These are phyloP conservation scores for Aporophyla lueneburgensis DNA, from an alignment of 2,888 invertebrate species.

Conservation along the genomic window DNA sequence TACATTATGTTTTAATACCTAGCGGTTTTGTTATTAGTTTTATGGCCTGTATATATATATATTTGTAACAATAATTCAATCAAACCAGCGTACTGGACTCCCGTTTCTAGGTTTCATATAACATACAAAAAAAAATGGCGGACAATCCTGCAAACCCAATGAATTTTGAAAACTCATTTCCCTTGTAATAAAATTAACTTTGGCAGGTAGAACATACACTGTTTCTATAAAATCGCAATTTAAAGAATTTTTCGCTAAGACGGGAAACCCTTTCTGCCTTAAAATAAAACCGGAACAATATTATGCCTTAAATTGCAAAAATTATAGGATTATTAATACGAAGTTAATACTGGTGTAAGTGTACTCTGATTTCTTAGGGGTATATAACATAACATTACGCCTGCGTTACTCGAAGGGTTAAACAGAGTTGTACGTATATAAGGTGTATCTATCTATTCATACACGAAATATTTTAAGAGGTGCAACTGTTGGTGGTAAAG, in stretches of 20 bases:
- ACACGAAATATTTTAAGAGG: too few species aligned
- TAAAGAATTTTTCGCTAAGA: neutral
- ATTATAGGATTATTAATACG: neutral
- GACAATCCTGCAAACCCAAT: too few species aligned
- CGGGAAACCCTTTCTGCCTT: neutral
- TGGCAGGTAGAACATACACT: neutral
- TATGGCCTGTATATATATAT: neutral
- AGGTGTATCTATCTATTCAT: too few species aligned
- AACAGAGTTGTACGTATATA: neutral
- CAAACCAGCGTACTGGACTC: too few species aligned
- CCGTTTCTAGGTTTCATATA: too few species aligned
- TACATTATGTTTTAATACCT: slow-evolving; percentile 1
- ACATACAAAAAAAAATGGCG: too few species aligned
- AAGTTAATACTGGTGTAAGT: neutral
- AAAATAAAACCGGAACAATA: neutral
- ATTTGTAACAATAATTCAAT: too few species aligned
- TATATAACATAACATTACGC: neutral
- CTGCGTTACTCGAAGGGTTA: neutral
- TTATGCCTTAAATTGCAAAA: too few species aligned
- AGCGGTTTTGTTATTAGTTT: neutral
- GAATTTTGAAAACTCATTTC: neutral
- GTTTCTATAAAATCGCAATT: neutral
- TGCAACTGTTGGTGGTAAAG: too few species aligned
- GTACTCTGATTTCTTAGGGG: neutral
- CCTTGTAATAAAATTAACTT: neutral